Evolutionary conservation across 2,888 invertebrate genomes (phyloP).

Genomic region (Cosmorhoe ocellata): DNA sequence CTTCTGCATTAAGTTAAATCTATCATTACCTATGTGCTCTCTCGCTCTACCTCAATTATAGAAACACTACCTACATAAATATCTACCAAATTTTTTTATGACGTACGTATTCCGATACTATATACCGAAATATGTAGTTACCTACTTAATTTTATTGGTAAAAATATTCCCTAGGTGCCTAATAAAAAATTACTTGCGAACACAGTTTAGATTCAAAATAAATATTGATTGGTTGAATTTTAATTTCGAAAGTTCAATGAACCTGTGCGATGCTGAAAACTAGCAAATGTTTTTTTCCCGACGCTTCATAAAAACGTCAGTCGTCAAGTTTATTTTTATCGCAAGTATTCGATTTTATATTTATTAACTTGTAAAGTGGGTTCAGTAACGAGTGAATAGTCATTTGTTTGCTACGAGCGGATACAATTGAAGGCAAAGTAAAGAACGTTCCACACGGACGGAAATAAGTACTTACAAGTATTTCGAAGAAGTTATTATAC

Average conservation of each 20-base stretch:
- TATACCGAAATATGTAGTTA: too few species aligned
- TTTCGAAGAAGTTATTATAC: constrained; percentile 21
- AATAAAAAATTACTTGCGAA: constrained; percentile 39
- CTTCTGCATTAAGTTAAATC: too few species aligned
- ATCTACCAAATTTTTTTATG: too few species aligned
- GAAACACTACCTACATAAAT: too few species aligned
- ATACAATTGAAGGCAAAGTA: constrained; percentile 19
- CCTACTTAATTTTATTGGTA: too few species aligned
- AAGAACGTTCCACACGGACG: constrained; percentile 16
- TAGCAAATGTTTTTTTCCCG: constrained; percentile 26
- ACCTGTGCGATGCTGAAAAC: constrained; percentile 28
- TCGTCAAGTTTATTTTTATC: constrained; percentile 27
- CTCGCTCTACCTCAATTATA: too few species aligned
- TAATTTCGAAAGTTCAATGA: constrained; percentile 36
- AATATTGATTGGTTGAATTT: constrained; percentile 42
- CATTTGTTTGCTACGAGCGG: constrained; percentile 16
- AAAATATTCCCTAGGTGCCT: too few species aligned
- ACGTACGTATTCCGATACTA: too few species aligned
- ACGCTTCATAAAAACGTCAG: constrained; percentile 34
- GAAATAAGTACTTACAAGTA: constrained; percentile 8
- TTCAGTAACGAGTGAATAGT: constrained; percentile 13
- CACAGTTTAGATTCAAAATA: constrained; percentile 38
- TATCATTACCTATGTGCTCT: too few species aligned
- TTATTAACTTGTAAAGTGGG: constrained; percentile 30
- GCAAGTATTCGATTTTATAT: constrained; percentile 17